phyloP scores from a whole-genome alignment of 2,113 vertebrate genomes.

The Syrmaticus mikado region DNA sequence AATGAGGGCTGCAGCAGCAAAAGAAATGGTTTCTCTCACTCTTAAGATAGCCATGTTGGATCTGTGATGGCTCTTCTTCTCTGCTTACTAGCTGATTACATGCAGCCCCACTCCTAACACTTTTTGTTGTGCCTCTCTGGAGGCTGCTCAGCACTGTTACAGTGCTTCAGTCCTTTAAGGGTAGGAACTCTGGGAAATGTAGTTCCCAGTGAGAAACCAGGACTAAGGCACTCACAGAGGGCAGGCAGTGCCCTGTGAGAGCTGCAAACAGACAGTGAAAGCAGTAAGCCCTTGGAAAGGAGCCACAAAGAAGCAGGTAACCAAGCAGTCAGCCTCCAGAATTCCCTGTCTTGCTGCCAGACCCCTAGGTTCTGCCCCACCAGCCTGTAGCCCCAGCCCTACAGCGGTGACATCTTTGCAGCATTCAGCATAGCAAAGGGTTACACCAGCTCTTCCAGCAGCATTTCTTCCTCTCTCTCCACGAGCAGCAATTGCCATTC shows the following conservation, averaged over 20 bases:
- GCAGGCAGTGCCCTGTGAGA: not conserved
- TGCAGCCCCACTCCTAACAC: not conserved
- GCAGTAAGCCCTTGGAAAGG: not conserved
- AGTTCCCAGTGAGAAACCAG: not conserved
- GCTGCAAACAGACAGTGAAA: not conserved
- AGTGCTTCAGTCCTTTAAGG: not conserved
- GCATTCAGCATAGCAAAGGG: constrained; percentile 32
- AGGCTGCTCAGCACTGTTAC: not conserved
- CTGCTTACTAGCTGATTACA: not conserved
- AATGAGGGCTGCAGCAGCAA: not conserved
- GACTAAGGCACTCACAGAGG: not conserved
- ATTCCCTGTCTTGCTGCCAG: rapidly evolving
- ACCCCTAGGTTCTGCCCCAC: not conserved
- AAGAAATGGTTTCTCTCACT: not conserved
- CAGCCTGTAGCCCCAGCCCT: not conserved
- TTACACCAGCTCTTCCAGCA: constrained; percentile 57
- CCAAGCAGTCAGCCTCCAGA: not conserved
- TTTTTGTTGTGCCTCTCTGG: not conserved
- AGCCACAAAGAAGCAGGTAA: not conserved
- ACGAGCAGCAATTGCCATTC: constrained; percentile 66
- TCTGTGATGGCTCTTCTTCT: not conserved
- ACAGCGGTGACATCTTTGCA: not conserved
- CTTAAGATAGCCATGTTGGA: not conserved
- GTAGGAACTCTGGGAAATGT: constrained; percentile 52
- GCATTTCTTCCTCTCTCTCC: constrained; percentile 6